A percentile compares a stretch with the other conserved stretches of the same genome.
Conservation (phyloP, 2,113 vertebrate species). For the Pao palembangensis region DNA sequence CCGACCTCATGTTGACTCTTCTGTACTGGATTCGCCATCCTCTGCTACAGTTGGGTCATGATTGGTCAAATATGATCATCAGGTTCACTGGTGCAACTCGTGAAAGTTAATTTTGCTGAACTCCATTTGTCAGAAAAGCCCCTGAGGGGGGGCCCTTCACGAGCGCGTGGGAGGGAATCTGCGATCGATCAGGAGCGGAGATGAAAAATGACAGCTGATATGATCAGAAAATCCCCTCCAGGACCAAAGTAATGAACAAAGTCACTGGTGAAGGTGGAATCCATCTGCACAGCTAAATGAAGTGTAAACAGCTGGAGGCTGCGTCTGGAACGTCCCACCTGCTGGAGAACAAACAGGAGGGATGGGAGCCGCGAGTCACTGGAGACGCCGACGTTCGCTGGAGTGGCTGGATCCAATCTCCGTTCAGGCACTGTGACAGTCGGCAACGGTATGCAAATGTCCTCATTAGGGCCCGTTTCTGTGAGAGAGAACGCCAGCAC, state of each 20-base stretch:
- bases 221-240: conserved; percentile 1
- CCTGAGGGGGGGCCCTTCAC: conserved; percentile 4
- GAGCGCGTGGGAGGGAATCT: conserved; percentile 11
- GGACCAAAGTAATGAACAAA: conserved; percentile 16
- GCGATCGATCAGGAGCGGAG: conserved; percentile 13
- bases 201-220: conserved; percentile 3
- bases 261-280: neutral
- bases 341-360: neutral
- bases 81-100: too few species aligned
- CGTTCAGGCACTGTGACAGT: too few species aligned
- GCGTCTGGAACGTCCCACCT: neutral
- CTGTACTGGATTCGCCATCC: neutral
- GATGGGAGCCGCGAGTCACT: too few species aligned
- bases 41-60: neutral
- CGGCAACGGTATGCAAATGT: too few species aligned
- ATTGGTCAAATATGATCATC: too few species aligned
- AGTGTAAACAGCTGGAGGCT: neutral
- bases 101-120: too few species aligned
- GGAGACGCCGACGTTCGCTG: too few species aligned
- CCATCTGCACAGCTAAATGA: neutral
- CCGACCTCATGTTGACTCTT: too few species aligned
- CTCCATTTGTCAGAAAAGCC: too few species aligned
- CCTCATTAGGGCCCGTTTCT: too few species aligned
- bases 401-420: too few species aligned
- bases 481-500: neutral